Conservation (phyloP, 2,113 vertebrate genomes). For the Dendrocopos noguchii region DNA sequence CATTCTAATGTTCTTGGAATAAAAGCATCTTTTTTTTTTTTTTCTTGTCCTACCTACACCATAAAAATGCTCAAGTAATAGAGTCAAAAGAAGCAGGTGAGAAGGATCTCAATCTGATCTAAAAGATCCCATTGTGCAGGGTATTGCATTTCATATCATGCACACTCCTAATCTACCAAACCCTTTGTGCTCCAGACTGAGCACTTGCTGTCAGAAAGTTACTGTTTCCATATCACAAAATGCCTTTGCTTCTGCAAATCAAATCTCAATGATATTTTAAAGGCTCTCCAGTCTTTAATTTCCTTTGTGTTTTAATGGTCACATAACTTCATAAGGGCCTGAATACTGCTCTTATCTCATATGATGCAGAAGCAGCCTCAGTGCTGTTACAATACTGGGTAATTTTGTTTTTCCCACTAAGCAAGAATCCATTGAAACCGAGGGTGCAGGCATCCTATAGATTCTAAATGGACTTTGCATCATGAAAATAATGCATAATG, state of each 20-base stretch:
- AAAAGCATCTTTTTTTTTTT: background rate
- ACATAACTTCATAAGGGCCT: background rate
- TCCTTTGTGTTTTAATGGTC: background rate
- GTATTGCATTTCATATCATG: background rate
- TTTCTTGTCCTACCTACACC: background rate
- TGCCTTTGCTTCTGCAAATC: background rate
- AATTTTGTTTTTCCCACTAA: background rate
- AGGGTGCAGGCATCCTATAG: background rate
- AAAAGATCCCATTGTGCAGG: background rate
- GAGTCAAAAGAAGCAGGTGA: background rate
- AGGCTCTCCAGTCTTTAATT: background rate
- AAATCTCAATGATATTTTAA: background rate
- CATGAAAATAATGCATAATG: background rate
- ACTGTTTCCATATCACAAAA: background rate
- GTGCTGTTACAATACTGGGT: background rate
- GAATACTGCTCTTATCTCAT: background rate
- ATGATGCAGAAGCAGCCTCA: conserved; percentile 15
- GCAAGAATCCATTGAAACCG: background rate
- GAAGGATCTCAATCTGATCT: background rate
- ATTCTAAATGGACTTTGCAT: background rate
- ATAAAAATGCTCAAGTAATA: background rate
- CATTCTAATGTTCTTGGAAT: background rate
- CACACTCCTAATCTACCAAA: background rate
- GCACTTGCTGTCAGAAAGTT: background rate
- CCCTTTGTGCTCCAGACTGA: background rate